Evolutionary conservation across 2,113 vertebrate genomes (phyloP), one percentile per base, ranked within the genome.

Genomic region (Pionites leucogaster): DNA sequence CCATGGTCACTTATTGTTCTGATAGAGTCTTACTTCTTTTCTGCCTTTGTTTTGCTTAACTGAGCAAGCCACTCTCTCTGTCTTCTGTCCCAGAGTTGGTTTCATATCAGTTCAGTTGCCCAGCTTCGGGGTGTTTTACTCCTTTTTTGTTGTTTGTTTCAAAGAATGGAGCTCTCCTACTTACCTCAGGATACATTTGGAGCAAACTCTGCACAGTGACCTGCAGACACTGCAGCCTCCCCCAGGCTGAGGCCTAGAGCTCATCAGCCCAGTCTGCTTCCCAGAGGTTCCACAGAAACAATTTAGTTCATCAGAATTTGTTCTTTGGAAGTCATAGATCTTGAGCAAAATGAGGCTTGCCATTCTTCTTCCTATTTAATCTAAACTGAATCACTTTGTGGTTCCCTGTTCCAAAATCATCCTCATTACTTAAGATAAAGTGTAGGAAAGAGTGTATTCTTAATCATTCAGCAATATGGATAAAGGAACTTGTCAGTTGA

Each of bases 401-500:
- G 35, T 60, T 22, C 5, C 23, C 33, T 49, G 6, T 91, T 84
- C 42, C 69, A 78, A 64, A 92, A 39, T 86, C 41, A 3, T 91
- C 39, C 47, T 91, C 52, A 17, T 81, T 88, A 81, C 71, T 67
- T 83, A 90, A 83, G 68, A 55, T 90, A 74, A 88, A 90, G 68
- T 90, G 47, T 65, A 86, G 83, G 84, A 67, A 68, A 69, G 7
- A 83, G 91, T 84, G 88, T 86, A 11, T 82, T 88, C 63, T 92
- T 83, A 60, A 75, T 92, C 68, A 29, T 86, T 80, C 68, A 64
- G 23, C 64, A 95, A 3, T 2, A 2, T 47, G 50, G 76, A 60
- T 91, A 92, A 92, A 93, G 86, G 39, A 92, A 68, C 59, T 81
- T 75, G 42, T 83, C 76, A 94, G 55, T 68, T 92, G 76, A 92